phyloP scores from a whole-genome alignment of 2,797 vertebrate species.

The Acridotheres tristis region DNA sequence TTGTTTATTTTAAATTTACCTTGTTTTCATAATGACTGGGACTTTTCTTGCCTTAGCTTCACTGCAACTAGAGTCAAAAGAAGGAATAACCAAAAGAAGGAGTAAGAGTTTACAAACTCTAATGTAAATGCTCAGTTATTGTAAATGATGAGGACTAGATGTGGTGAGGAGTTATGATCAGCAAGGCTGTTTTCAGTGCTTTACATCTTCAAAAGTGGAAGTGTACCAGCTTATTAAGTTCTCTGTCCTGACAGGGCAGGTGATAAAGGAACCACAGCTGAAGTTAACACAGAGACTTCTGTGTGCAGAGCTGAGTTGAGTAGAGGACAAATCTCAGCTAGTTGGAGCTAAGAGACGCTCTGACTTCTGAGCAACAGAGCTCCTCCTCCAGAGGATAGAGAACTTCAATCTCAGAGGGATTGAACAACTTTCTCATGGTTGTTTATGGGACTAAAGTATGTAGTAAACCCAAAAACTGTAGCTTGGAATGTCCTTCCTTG shows the following conservation, averaged over 20 bases:
- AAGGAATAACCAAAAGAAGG: not conserved
- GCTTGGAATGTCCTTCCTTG: not conserved
- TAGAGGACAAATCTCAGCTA: not conserved
- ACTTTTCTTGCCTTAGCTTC: not conserved
- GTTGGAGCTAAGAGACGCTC: not conserved
- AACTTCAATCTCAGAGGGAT: not conserved
- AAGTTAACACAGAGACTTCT: not conserved
- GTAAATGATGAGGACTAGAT: not conserved
- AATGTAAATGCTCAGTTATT: not conserved
- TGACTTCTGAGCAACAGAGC: not conserved
- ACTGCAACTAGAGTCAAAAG: not conserved
- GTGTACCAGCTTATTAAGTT: not conserved
- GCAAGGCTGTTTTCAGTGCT: rapidly evolving
- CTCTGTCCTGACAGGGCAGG: not conserved
- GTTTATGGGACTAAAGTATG: not conserved
- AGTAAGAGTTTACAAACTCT: not conserved
- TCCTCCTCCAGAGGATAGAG: not conserved
- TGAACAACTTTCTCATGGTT: conserved; percentile 5
- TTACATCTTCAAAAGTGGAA: not conserved
- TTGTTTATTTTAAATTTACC: not conserved
- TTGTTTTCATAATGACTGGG: not conserved
- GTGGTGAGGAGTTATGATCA: not conserved
- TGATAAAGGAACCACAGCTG: not conserved
- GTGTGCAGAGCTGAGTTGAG: rapidly evolving
- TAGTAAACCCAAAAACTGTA: not conserved